These are phyloP conservation scores for Oncorhynchus kisutch DNA, from an alignment of 2,113 vertebrate genomes.

Conservation along the genomic window DNA sequence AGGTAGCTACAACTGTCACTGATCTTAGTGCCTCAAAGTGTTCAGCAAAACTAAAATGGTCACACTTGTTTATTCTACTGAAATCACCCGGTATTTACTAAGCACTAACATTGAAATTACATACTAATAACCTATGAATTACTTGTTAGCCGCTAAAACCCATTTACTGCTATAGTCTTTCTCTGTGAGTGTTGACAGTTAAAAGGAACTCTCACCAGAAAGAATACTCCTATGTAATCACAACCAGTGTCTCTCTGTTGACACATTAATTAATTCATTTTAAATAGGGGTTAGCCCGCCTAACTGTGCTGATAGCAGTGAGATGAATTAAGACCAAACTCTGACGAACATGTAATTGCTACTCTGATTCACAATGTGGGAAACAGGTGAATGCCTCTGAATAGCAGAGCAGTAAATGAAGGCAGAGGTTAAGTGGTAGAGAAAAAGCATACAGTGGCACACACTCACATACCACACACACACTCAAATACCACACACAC, in stretches of 20 bases:
- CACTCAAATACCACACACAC: not conserved
- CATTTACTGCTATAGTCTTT: no score
- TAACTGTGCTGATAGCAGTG: constrained; percentile 27
- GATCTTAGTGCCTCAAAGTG: no score
- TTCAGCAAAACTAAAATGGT: no score
- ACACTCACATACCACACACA: not conserved
- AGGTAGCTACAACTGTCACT: no score
- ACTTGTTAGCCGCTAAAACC: no score
- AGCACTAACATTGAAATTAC: no score
- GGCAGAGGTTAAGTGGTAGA: constrained; percentile 11
- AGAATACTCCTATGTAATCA: not conserved
- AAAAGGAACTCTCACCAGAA: not conserved
- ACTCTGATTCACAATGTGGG: constrained; percentile 10
- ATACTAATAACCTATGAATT: no score
- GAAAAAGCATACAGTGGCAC: not conserved
- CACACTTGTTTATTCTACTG: no score
- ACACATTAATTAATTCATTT: not conserved
- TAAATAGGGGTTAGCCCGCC: constrained; percentile 15
- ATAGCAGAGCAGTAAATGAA: constrained; percentile 2
- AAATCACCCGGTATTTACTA: no score
- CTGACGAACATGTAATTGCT: constrained; percentile 29
- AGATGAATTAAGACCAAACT: constrained; percentile 20
- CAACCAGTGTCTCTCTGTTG: not conserved
- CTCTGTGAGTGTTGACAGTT: no score
- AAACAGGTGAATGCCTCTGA: constrained; percentile 21